Evolutionary conservation across 2,888 invertebrate genomes (phyloP).

Genomic region (Furcula furcula): DNA sequence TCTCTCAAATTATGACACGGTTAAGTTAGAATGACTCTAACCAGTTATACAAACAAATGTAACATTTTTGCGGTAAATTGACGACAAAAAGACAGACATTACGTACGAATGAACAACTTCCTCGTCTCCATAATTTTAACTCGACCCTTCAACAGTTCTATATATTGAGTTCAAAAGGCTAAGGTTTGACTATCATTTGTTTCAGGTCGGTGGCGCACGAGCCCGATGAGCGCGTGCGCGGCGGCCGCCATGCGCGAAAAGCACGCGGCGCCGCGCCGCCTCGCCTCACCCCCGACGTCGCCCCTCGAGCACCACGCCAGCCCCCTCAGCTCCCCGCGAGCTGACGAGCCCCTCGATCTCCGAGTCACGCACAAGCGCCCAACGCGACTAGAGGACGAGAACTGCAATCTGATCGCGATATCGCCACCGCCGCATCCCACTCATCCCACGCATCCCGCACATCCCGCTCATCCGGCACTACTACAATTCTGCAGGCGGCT

Average conservation of each 20-base stretch:
- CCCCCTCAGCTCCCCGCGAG: conserved; percentile 73
- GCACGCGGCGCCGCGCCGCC: conserved; percentile 95
- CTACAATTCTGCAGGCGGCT: conserved; percentile 72
- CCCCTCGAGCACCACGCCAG: conserved; percentile 72
- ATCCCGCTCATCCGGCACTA: conserved; percentile 78
- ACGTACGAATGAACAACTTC: background rate
- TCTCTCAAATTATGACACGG: too few relatives aligned
- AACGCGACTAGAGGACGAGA: conserved; percentile 89
- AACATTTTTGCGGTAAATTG: conserved; percentile 3
- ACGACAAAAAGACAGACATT: too few relatives aligned
- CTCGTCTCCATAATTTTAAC: background rate
- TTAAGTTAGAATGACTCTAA: too few relatives aligned
- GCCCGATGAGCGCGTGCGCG: conserved; percentile 88
- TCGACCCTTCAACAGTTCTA: background rate
- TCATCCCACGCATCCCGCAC: conserved; percentile 82
- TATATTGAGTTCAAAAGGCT: conserved; percentile 4
- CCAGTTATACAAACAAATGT: too few relatives aligned
- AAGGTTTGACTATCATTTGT: conserved; percentile 38
- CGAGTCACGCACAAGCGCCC: conserved; percentile 92
- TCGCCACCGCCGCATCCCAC: conserved; percentile 77
- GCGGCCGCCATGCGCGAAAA: conserved; percentile 91
- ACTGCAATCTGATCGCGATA: conserved; percentile 89
- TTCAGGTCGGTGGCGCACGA: conserved; percentile 80
- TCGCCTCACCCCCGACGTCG: conserved; percentile 81
- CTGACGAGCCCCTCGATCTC: conserved; percentile 93